Evolutionary conservation across 1,140 invertebrate species (phyloP), one percentile per base, ranked within the genome.

Genomic region (Agraylea sexmaculata): DNA sequence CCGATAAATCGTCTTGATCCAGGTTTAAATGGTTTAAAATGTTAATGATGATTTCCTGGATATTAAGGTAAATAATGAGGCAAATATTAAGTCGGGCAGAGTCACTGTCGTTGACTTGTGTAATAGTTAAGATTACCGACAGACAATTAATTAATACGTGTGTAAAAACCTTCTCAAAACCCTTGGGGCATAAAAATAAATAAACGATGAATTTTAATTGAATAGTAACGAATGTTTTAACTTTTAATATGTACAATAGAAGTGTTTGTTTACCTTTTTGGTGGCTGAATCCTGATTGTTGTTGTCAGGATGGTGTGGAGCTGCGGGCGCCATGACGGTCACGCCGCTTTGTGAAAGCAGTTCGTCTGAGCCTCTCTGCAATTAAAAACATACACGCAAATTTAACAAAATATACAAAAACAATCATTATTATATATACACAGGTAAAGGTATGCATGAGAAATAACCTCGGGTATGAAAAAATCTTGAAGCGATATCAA

Each of bases 321-420:
- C 80, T 63, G 86, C 83, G 54, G 87, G 87, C 74, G 90, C 90
- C 76, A 88, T 90, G 59, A 91, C 85, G 70, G 86, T 83, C 56
- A 79, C 77, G 58, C 80, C 80, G 65, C 83, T 83, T 73, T 89
- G 86, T 61, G 86, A 87, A 68, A 91, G 74, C 66, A 93, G 78
- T 74, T 91, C 88, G 75, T 92, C 89, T 62, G 87, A 90, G 70
- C 88, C 87, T 74, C 89, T 85, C 89, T 93, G 79, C 7, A 84
- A 86, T 59, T 60, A 66, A 56, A 66, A 66, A 66, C 51, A 57
- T 56, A 49, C 53, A 51, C 45, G 52, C 49, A 47, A 19, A 38
- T 29, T 48, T n/a, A n/a, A n/a, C n/a, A n/a, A 38, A 22, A 25
- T 15, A 19, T 16, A 37, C 15, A 40, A 27, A 32, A 42, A 27